A percentile compares a stretch with the other conserved stretches of the same genome.
phyloP scores from a whole-genome alignment of 2,797 vertebrate genomes.

The Cyprinella venusta region DNA sequence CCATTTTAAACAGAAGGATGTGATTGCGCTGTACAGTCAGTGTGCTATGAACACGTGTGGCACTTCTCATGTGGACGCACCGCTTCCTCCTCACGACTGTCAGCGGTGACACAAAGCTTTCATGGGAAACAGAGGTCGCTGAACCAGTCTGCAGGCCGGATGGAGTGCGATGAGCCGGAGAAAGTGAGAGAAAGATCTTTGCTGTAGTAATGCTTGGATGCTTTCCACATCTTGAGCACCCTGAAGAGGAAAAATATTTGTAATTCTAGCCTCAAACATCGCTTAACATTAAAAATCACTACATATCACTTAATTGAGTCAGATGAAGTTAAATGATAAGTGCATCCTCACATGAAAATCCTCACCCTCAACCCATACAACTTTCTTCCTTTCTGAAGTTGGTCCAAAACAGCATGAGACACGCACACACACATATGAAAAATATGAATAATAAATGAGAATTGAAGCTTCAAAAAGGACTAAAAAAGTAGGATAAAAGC shows the following conservation, averaged over 20 bases:
- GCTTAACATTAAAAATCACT: not conserved
- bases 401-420: too few relatives aligned
- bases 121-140: conserved; percentile 57
- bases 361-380: not conserved
- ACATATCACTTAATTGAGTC: not conserved
- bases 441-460: conserved; percentile 8
- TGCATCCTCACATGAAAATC: not conserved
- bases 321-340: conserved; percentile 18
- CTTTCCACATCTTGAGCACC: conserved; percentile 14
- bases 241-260: not conserved
- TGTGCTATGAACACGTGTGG: conserved; percentile 66
- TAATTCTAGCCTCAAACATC: not conserved
- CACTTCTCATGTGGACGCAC: conserved; percentile 17
- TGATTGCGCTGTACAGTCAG: conserved; percentile 71
- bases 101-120: conserved; percentile 66
- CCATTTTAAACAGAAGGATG: conserved; percentile 73
- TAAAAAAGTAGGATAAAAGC: conserved; percentile 13
- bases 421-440: not conserved
- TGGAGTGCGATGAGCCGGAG: not conserved
- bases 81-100: conserved; percentile 11
- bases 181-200: conserved; percentile 2
- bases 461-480: conserved; percentile 8
- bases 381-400: not conserved
- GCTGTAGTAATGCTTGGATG: not conserved
- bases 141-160: conserved; percentile 1